phyloP scores from a whole-genome alignment of 2,797 vertebrate species.

The Taeniopygia guttata region DNA sequence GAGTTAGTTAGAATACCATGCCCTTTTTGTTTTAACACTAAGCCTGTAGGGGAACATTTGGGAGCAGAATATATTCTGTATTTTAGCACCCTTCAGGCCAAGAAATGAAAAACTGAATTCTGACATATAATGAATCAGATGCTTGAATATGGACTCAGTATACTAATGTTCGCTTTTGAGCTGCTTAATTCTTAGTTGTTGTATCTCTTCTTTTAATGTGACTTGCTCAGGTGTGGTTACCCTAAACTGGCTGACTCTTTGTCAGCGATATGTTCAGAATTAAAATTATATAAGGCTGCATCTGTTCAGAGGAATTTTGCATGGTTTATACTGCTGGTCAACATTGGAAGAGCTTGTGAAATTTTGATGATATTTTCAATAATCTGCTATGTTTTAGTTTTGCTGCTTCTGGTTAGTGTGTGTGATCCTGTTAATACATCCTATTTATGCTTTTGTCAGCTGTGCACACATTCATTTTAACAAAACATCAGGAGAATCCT shows the following conservation, averaged over 20 bases:
- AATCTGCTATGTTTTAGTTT: neutral
- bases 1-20: neutral
- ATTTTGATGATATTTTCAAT: neutral
- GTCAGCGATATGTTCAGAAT: neutral
- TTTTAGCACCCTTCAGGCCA: neutral
- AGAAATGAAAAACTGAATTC: neutral
- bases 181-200: neutral
- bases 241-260: neutral
- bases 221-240: neutral
- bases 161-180: neutral
- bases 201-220: neutral
- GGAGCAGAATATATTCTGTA: neutral
- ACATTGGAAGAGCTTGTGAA: neutral
- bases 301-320: neutral
- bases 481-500: neutral
- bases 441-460: neutral
- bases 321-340: neutral
- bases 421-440: neutral
- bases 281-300: neutral
- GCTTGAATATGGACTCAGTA: neutral
- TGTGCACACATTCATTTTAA: neutral
- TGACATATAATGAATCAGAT: neutral
- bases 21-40: neutral
- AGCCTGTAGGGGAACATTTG: neutral
- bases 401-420: neutral